phyloP scores from a whole-genome alignment of 2,113 vertebrate genomes.

The Eubucco bourcierii region DNA sequence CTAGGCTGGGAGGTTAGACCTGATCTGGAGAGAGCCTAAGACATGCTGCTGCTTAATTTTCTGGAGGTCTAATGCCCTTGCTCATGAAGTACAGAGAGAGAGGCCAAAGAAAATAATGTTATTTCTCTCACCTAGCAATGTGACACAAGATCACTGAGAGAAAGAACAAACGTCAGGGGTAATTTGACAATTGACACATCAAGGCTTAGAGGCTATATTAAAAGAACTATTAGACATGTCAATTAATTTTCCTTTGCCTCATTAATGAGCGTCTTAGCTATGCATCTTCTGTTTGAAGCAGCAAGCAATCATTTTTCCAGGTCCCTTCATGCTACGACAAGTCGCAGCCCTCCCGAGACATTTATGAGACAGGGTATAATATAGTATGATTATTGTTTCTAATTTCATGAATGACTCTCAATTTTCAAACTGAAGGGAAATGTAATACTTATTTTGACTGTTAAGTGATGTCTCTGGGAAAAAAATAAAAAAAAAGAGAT shows the following conservation, averaged over 20 bases:
- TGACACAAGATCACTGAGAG: neutral
- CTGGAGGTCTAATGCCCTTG: neutral
- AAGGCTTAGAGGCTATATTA: constrained; percentile 49
- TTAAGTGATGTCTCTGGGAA: neutral
- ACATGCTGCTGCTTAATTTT: neutral
- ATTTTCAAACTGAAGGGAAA: constrained; percentile 29
- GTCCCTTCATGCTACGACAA: constrained; percentile 49
- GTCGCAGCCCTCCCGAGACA: constrained; percentile 20
- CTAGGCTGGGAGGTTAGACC: neutral
- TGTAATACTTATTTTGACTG: constrained; percentile 27
- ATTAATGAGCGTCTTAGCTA: constrained; percentile 50
- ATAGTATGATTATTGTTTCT: constrained; percentile 19
- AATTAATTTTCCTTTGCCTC: constrained; percentile 62
- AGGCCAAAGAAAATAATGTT: neutral
- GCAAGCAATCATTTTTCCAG: constrained; percentile 43
- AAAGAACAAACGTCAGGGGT: neutral
- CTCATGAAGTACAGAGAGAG: neutral
- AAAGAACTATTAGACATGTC: constrained; percentile 47
- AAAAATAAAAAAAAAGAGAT: neutral
- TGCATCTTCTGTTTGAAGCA: constrained; percentile 47
- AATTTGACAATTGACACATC: constrained; percentile 50
- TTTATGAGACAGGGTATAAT: neutral
- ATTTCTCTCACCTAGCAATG: neutral
- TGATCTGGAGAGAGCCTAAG: neutral
- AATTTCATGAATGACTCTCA: constrained; percentile 32